Conservation (phyloP, 2,888 invertebrate species). For the Colostygia pectinataria region DNA sequence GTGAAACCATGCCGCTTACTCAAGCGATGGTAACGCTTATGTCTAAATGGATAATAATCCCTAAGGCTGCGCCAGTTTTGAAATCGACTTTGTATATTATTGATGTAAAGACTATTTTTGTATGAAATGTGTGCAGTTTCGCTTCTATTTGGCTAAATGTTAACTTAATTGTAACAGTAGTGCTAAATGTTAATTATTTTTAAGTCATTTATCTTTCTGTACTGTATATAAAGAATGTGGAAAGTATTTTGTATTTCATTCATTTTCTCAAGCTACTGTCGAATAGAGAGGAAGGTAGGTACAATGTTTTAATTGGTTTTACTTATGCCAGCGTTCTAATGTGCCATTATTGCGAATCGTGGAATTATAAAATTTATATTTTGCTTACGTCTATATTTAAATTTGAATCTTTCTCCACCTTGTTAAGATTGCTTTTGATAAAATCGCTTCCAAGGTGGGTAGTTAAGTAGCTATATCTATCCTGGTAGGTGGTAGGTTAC, state of each 20-base stretch:
- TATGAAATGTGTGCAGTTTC: slow-evolving; percentile 24
- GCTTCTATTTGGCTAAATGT: slow-evolving; percentile 42
- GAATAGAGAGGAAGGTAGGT: too few species aligned
- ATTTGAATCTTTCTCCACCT: too few species aligned
- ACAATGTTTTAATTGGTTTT: too few species aligned
- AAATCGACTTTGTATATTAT: not conserved
- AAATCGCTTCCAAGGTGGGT: too few species aligned
- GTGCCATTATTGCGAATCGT: too few species aligned
- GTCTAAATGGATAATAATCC: not conserved
- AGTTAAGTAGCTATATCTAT: too few species aligned
- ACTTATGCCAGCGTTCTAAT: too few species aligned
- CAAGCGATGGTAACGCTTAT: too few species aligned
- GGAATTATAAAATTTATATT: too few species aligned
- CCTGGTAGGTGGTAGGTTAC: not conserved
- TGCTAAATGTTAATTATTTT: slow-evolving; percentile 76
- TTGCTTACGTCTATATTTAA: too few species aligned
- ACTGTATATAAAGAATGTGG: slow-evolving; percentile 76
- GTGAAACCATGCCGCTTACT: too few species aligned
- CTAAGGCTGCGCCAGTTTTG: slow-evolving; percentile 2
- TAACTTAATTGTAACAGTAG: slow-evolving; percentile 63
- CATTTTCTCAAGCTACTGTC: slow-evolving; percentile 11
- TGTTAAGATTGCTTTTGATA: too few species aligned
- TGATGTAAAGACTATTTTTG: slow-evolving; percentile 25
- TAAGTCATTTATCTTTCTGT: slow-evolving; percentile 66
- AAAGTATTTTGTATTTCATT: slow-evolving; percentile 38